Conservation (phyloP, 2,888 invertebrate genomes). For the Chalcosyrphus nemorum region DNA sequence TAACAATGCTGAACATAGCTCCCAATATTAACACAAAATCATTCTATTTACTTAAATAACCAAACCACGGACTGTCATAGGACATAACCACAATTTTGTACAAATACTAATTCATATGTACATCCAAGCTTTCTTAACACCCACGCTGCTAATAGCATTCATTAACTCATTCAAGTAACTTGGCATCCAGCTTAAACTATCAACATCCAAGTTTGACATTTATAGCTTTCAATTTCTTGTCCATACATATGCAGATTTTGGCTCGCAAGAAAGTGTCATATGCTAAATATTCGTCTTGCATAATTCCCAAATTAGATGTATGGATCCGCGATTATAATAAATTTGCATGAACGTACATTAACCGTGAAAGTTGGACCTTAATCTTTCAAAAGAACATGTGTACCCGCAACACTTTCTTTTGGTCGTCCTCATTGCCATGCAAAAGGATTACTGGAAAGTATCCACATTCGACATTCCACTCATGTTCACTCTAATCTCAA, state of each 20-base stretch:
- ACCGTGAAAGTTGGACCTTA: not conserved
- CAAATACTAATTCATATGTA: too few relatives aligned
- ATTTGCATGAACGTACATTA: not conserved
- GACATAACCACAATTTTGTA: too few relatives aligned
- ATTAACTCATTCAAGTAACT: not conserved
- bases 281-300: not conserved
- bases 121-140: too few relatives aligned
- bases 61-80: too few relatives aligned
- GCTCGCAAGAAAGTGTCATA: not conserved
- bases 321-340: not conserved
- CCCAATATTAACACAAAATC: too few relatives aligned
- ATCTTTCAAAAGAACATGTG: too few relatives aligned
- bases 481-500: not conserved
- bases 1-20: too few relatives aligned
- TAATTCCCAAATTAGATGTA: not conserved
- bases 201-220: not conserved
- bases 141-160: too few relatives aligned
- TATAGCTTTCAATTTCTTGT: not conserved
- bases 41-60: too few relatives aligned
- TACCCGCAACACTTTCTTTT: not conserved
- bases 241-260: not conserved
- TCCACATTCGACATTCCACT: not conserved
- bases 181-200: not conserved
- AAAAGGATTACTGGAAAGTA: not conserved
- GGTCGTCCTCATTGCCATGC: not conserved